A percentile compares a stretch with the other conserved stretches of the same genome.
Conservation (phyloP, 1,140 invertebrate species). For the Diorhabda carinulata region DNA sequence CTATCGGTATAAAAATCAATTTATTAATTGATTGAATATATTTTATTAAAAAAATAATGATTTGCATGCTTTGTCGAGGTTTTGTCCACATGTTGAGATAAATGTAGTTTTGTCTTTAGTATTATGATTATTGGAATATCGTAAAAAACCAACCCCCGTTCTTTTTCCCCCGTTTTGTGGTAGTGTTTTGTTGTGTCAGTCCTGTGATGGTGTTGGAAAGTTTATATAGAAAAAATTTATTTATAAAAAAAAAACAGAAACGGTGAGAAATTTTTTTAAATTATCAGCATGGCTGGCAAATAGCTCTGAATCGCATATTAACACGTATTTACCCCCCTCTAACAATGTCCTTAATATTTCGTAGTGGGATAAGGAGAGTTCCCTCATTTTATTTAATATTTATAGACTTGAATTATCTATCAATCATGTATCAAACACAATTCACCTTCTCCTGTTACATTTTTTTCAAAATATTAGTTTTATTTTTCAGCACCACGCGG, state of each 20-base stretch:
- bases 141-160: conserved; percentile 12
- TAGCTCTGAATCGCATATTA: conserved; percentile 25
- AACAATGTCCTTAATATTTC: conserved; percentile 37
- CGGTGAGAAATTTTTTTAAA: conserved; percentile 36
- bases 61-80: not conserved
- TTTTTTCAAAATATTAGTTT: conserved; percentile 27
- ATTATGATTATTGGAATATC: conserved; percentile 29
- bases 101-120: not conserved
- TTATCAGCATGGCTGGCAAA: conserved; percentile 27
- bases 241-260: conserved; percentile 22
- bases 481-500: conserved; percentile 22
- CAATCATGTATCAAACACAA: not conserved
- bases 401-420: conserved; percentile 16
- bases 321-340: conserved; percentile 30
- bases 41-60: not conserved
- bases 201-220: conserved; percentile 24
- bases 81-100: not conserved
- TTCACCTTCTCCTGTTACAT: conserved; percentile 57
- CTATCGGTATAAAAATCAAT: no score
- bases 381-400: conserved; percentile 39
- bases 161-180: conserved; percentile 17
- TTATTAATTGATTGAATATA: not conserved
- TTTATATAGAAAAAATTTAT: not conserved
- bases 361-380: conserved; percentile 65
- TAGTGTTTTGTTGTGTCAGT: conserved; percentile 6